Evolutionary conservation across 2,888 invertebrate species (phyloP).

Genomic region (Pseudococcus longispinus): DNA sequence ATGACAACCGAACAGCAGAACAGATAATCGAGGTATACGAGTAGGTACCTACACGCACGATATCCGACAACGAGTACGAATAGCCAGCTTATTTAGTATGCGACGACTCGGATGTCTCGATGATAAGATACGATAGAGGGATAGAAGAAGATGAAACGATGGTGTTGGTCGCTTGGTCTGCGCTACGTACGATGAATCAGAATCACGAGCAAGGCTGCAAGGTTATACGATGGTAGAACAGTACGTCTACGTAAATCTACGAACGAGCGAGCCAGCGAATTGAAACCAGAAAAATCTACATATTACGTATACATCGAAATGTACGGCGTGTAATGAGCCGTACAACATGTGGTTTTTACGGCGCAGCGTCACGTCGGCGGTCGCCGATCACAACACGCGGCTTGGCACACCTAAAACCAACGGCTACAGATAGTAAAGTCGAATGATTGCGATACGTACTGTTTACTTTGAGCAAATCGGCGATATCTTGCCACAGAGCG

Average conservation of each 20-base stretch:
- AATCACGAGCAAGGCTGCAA: no score
- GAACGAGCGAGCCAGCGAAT: not conserved
- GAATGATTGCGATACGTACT: conserved; percentile 39
- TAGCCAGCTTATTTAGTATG: no score
- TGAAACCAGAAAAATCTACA: not conserved
- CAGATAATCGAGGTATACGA: not conserved
- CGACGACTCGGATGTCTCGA: no score
- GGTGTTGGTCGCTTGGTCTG: no score
- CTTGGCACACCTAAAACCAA: not conserved
- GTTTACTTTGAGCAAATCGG: conserved; percentile 50
- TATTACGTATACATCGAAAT: not conserved
- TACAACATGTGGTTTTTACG: not conserved
- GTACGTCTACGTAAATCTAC: no score
- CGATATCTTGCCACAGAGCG: conserved; percentile 54
- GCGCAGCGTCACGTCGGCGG: not conserved
- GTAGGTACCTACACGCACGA: not conserved
- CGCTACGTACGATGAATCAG: no score
- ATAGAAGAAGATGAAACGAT: no score
- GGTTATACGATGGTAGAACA: no score
- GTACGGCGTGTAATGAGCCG: not conserved
- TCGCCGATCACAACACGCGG: no score
- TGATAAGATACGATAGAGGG: no score
- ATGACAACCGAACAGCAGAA: not conserved
- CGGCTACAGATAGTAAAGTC: not conserved
- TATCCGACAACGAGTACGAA: no score